Evolutionary conservation across 2,797 vertebrate genomes (phyloP).

Genomic region (Phrynocephalus vlangalii): DNA sequence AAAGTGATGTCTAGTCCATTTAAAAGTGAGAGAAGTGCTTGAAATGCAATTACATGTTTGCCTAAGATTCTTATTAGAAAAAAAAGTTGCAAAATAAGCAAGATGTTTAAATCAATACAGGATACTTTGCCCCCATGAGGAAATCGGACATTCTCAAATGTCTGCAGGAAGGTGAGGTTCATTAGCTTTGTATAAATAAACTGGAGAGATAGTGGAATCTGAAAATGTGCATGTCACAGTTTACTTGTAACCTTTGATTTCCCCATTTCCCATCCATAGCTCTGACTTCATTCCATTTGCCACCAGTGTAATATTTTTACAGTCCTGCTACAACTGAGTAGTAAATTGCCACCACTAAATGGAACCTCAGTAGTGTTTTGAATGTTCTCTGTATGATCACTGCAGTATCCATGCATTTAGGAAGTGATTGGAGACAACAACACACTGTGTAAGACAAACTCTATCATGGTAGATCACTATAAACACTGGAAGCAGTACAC

Average conservation of each 20-base stretch:
- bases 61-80: not conserved
- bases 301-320: not conserved
- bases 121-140: no score
- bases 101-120: no score
- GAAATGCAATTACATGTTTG: not conserved
- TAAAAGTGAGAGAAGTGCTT: not conserved
- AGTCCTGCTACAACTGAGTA: not conserved
- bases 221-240: not conserved
- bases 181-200: not conserved
- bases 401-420: not conserved
- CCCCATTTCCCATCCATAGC: not conserved
- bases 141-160: no score
- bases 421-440: not conserved
- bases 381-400: not conserved
- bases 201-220: not conserved
- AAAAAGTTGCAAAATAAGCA: no score
- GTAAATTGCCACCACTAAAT: not conserved
- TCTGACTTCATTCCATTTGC: not conserved
- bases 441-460: not conserved
- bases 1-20: not conserved
- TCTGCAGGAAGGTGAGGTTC: not conserved
- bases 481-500: not conserved
- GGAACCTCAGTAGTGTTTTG: not conserved
- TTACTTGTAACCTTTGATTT: not conserved
- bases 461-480: not conserved